These are phyloP conservation scores for Manis crassicaudata DNA, from an alignment of 2,797 vertebrate genomes.

Conservation along the genomic window DNA sequence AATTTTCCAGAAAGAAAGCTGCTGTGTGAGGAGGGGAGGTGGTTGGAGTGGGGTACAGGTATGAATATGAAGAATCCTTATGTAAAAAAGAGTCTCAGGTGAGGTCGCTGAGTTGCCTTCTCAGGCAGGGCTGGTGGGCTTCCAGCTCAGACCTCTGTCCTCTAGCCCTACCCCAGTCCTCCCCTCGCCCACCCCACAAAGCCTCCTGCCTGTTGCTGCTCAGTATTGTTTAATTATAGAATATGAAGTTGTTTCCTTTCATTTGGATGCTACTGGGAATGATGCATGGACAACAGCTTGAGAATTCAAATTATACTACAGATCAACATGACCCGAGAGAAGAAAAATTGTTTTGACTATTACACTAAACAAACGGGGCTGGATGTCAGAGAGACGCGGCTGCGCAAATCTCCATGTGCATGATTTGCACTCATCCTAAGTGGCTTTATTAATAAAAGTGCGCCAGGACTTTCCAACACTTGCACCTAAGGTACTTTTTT, in stretches of 20 bases:
- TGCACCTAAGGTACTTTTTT: conserved; percentile 49
- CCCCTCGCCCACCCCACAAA: neutral
- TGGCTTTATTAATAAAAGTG: conserved; percentile 67
- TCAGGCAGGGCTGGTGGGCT: accelerated
- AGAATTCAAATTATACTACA: conserved; percentile 79
- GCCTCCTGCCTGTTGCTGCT: neutral
- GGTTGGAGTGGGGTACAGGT: accelerated
- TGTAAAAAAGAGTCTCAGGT: neutral
- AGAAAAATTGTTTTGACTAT: conserved; percentile 82
- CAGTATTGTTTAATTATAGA: conserved; percentile 60
- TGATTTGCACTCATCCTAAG: conserved; percentile 63
- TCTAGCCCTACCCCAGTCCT: accelerated
- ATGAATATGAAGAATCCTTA: neutral
- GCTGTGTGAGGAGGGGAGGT: neutral
- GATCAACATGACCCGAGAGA: conserved; percentile 76
- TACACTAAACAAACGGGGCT: conserved; percentile 75
- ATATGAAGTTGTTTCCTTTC: conserved; percentile 68
- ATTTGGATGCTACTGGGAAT: conserved; percentile 74
- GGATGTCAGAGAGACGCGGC: conserved; percentile 68
- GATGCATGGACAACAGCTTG: conserved; percentile 79
- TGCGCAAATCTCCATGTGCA: conserved; percentile 14
- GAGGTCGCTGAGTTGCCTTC: accelerated
- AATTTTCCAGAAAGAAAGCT: conserved; percentile 50
- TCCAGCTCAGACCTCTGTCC: neutral
- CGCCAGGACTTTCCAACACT: conserved; percentile 51